Conservation (phyloP, 2,797 vertebrate genomes). For the Sebastes diploproa region DNA sequence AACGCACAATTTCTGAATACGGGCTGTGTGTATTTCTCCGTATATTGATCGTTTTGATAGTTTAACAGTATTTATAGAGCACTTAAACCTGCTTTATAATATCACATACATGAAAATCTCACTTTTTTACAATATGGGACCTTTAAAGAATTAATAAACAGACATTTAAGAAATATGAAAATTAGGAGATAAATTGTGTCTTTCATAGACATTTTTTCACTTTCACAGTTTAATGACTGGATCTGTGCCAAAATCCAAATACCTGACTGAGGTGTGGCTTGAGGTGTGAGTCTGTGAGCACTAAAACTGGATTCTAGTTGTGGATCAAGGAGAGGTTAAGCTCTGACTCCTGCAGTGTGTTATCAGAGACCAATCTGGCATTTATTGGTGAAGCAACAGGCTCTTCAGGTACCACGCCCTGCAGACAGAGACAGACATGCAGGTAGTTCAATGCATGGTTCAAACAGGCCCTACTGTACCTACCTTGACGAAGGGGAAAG, state of each 20-base stretch:
- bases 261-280: not conserved
- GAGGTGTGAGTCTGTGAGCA: too few species aligned
- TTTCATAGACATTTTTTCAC: not conserved
- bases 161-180: too few species aligned
- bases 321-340: not conserved
- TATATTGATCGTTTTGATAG: too few species aligned
- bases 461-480: not conserved
- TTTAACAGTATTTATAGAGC: too few species aligned
- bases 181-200: too few species aligned
- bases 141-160: not conserved
- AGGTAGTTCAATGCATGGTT: too few species aligned
- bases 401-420: not conserved
- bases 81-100: too few species aligned
- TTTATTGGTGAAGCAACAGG: not conserved
- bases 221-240: not conserved
- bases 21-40: too few species aligned
- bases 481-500: slow-evolving; percentile 96
- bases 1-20: too few species aligned
- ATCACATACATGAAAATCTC: too few species aligned
- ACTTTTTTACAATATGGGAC: too few species aligned
- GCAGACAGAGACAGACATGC: not conserved
- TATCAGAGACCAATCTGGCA: not conserved
- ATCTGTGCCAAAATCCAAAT: not conserved
- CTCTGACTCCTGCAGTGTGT: not conserved
- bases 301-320: too few species aligned